A percentile compares a stretch with the other conserved stretches of the same genome.
phyloP scores from a whole-genome alignment of 2,888 invertebrate genomes.

The Andrena dorsata region DNA sequence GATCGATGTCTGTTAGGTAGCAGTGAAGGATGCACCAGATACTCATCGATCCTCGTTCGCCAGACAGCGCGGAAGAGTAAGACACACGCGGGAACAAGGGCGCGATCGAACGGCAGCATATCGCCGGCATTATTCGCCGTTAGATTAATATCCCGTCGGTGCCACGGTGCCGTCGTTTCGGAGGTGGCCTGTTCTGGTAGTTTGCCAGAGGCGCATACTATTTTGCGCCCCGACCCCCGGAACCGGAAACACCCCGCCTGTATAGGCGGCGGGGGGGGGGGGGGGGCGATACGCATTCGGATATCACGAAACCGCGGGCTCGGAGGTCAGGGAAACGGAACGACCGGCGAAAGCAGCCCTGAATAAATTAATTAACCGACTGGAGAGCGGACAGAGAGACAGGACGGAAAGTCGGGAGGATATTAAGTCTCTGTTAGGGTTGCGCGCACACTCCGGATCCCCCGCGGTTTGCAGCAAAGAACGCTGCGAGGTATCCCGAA shows the following conservation, averaged over 20 bases:
- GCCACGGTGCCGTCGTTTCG: slow-evolving; percentile 70
- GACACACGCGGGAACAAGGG: slow-evolving; percentile 23
- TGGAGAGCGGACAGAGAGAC: background rate
- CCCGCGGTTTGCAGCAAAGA: slow-evolving; percentile 23
- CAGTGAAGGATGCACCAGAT: slow-evolving; percentile 11
- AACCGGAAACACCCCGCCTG: slow-evolving; percentile 72
- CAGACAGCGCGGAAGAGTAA: background rate
- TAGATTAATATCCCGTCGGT: slow-evolving; percentile 80
- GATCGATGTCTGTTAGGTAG: slow-evolving; percentile 13
- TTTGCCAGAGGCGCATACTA: slow-evolving; percentile 78
- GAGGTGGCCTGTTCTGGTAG: slow-evolving; percentile 77
- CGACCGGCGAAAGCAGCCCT: slow-evolving; percentile 26
- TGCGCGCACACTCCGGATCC: slow-evolving; percentile 6
- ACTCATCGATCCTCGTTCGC: slow-evolving; percentile 1
- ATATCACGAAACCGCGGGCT: slow-evolving; percentile 42
- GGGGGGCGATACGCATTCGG: slow-evolving; percentile 41
- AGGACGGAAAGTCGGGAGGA: background rate
- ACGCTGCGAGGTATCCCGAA: background rate
- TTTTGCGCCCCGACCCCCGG: slow-evolving; percentile 71
- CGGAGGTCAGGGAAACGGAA: slow-evolving; percentile 30
- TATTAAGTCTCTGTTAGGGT: slow-evolving; percentile 27
- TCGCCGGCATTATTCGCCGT: slow-evolving; percentile 72
- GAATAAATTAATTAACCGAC: slow-evolving; percentile 60
- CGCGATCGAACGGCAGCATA: slow-evolving; percentile 47
- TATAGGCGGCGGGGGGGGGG: too few species aligned